Percentiles rank a stretch among this genome's conserved stretches.
Evolutionary conservation across 2,888 invertebrate species (phyloP).

Genomic region (Muscina levida): DNA sequence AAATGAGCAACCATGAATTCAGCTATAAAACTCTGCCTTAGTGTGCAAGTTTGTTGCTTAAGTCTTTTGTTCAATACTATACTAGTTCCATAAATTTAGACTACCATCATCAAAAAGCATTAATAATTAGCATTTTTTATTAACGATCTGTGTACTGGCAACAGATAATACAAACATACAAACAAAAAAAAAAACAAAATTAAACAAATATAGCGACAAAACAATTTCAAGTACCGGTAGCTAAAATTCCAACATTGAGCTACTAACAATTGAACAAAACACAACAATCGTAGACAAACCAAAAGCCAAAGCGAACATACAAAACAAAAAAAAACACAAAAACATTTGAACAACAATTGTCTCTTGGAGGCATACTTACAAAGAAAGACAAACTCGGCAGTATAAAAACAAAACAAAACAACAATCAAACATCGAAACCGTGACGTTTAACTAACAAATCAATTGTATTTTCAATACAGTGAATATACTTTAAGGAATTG

Average conservation of each 20-base stretch:
- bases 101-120: not conserved
- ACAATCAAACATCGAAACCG: constrained; percentile 63
- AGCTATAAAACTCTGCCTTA: not conserved
- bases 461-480: constrained; percentile 57
- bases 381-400: not conserved
- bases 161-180: too few relatives aligned
- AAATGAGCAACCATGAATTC: not conserved
- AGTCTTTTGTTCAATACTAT: constrained; percentile 16
- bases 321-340: not conserved
- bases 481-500: too few relatives aligned
- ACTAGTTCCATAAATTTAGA: not conserved
- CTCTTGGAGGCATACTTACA: constrained; percentile 10
- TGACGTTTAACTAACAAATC: constrained; percentile 65
- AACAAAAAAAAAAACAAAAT: constrained; percentile 23
- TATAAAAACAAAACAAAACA: constrained; percentile 6
- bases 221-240: constrained; percentile 33
- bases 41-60: constrained; percentile 14
- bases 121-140: constrained; percentile 23
- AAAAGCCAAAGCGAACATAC: too few relatives aligned
- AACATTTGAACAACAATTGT: constrained; percentile 16
- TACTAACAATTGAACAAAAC: constrained; percentile 27
- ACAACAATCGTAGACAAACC: not conserved
- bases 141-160: not conserved
- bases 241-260: constrained; percentile 34
- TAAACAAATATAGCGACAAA: constrained; percentile 15